Conservation (phyloP, 2,113 vertebrate species). For the Tamias sibiricus region DNA sequence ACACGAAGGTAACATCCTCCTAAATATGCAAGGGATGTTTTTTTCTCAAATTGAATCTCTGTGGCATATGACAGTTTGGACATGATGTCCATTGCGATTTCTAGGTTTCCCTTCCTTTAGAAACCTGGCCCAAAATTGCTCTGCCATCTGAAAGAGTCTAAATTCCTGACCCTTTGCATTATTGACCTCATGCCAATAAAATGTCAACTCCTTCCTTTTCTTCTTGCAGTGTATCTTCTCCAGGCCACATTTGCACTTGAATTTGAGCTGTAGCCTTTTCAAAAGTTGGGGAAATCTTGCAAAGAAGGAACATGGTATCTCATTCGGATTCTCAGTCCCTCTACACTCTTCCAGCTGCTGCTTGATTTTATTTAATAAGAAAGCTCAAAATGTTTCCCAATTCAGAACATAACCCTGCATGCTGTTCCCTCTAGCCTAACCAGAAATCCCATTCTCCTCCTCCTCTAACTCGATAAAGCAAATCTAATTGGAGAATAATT, state of each 20-base stretch:
- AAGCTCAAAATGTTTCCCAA: slow-evolving; percentile 71
- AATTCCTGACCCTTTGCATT: slow-evolving; percentile 40
- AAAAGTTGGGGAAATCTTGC: slow-evolving; percentile 21
- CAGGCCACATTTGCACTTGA: slow-evolving; percentile 29
- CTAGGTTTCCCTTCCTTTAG: slow-evolving; percentile 34
- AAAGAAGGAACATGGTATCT: slow-evolving; percentile 51
- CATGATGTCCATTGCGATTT: slow-evolving; percentile 9
- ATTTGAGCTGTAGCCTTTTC: slow-evolving; percentile 4
- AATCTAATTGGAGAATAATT: slow-evolving; percentile 82
- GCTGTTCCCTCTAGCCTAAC: slow-evolving; percentile 66
- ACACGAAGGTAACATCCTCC: background rate
- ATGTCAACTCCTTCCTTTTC: slow-evolving; percentile 62
- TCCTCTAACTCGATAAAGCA: slow-evolving; percentile 81
- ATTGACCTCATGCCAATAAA: slow-evolving; percentile 59
- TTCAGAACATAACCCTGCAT: slow-evolving; percentile 68
- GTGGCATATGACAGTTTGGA: background rate
- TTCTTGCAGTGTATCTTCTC: slow-evolving; percentile 26
- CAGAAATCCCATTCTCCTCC: slow-evolving; percentile 77
- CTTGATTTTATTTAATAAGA: slow-evolving; percentile 71
- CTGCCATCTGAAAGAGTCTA: slow-evolving; percentile 51
- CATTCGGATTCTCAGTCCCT: slow-evolving; percentile 32
- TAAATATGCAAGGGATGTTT: background rate
- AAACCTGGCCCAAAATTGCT: background rate
- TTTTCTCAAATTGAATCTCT: background rate
- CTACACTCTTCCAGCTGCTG: slow-evolving; percentile 56